phyloP scores from a whole-genome alignment of 1,140 invertebrate genomes.

The Tribolium castaneum region DNA sequence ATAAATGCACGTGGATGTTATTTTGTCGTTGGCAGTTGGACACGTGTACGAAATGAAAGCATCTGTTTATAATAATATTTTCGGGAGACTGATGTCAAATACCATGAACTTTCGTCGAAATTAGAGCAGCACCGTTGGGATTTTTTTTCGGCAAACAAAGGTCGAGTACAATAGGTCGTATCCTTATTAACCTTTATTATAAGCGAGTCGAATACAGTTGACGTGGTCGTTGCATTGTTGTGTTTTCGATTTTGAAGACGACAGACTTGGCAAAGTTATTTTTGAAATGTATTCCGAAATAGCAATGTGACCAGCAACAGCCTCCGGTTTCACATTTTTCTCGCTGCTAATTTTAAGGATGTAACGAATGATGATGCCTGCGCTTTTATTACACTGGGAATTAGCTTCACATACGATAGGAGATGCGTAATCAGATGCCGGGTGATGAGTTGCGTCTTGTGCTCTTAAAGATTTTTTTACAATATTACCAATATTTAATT shows the following conservation, averaged over 20 bases:
- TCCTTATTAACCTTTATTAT: slow-evolving; percentile 27
- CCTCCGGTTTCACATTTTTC: neutral
- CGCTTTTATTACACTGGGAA: neutral
- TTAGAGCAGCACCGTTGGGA: neutral
- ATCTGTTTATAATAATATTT: neutral
- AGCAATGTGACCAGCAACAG: neutral
- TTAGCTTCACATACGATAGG: neutral
- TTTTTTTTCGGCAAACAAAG: slow-evolving; percentile 19
- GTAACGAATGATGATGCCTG: neutral
- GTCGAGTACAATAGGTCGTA: slow-evolving; percentile 32
- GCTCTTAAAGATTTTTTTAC: neutral
- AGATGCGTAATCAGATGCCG: neutral
- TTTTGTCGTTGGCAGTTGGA: neutral
- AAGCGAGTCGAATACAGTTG: neutral
- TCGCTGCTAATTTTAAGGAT: neutral
- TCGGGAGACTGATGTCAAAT: neutral
- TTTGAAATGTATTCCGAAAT: slow-evolving; percentile 1
- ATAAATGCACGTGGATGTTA: neutral
- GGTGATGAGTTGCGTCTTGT: neutral
- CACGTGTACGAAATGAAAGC: neutral
- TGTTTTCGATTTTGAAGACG: neutral
- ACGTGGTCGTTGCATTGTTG: neutral
- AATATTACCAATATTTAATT: too few species aligned
- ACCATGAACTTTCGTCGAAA: neutral
- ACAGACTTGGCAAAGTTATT: slow-evolving; percentile 23